Evolutionary conservation across 2,797 vertebrate genomes (phyloP).

Genomic region (Melanotaenia trifasciata): DNA sequence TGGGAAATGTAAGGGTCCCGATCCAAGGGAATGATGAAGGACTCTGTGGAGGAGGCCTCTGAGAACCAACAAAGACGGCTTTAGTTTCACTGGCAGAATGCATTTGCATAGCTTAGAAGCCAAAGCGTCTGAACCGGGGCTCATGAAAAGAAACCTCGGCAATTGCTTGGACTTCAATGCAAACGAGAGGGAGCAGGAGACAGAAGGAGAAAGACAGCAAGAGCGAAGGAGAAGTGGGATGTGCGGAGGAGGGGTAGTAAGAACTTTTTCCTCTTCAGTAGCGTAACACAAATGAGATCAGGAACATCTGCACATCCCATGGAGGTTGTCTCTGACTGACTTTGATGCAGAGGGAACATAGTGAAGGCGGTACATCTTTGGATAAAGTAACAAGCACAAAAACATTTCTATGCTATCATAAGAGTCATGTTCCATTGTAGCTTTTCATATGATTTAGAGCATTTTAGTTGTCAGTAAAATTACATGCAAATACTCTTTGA

Average conservation of each 20-base stretch:
- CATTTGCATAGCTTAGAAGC: slow-evolving; percentile 88
- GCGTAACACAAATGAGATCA: slow-evolving; percentile 64
- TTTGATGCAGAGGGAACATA: slow-evolving; percentile 71
- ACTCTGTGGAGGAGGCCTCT: slow-evolving; percentile 83
- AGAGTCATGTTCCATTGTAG: slow-evolving; percentile 44
- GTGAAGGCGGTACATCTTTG: slow-evolving; percentile 50
- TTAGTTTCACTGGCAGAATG: slow-evolving; percentile 85
- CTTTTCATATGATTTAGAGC: slow-evolving; percentile 37
- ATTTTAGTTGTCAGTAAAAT: slow-evolving; percentile 28
- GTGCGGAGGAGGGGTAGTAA: slow-evolving; percentile 37
- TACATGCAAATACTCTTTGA: slow-evolving; percentile 22
- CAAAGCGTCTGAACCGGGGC: slow-evolving; percentile 83
- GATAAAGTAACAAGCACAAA: slow-evolving; percentile 55
- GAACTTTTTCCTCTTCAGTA: slow-evolving; percentile 61
- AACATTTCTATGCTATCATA: slow-evolving; percentile 37
- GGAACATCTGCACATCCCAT: slow-evolving; percentile 67
- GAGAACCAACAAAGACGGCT: slow-evolving; percentile 85
- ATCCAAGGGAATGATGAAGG: slow-evolving; percentile 84
- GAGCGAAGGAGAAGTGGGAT: slow-evolving; percentile 33
- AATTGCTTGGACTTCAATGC: slow-evolving; percentile 81
- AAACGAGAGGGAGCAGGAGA: slow-evolving; percentile 60
- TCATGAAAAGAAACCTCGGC: slow-evolving; percentile 83
- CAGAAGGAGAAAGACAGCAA: slow-evolving; percentile 24
- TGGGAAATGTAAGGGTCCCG: slow-evolving; percentile 81
- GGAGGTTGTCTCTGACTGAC: slow-evolving; percentile 58